Evolutionary conservation across 2,113 vertebrate species (phyloP).

Genomic region (Polypterus bichir): DNA sequence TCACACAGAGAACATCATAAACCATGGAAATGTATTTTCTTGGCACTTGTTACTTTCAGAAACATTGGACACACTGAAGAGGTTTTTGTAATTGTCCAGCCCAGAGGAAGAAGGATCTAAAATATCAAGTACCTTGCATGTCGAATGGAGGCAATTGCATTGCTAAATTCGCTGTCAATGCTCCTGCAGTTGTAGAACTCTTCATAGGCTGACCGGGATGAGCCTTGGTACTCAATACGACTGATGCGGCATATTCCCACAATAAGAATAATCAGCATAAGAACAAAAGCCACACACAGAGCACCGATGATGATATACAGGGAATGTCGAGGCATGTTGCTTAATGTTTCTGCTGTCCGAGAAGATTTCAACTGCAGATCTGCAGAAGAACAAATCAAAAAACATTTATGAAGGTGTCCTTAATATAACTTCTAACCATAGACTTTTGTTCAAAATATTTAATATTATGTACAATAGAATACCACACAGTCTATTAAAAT

Average conservation of each 20-base stretch:
- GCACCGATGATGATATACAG: constrained; percentile 95
- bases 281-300: constrained; percentile 84
- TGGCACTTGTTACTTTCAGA: too few species aligned
- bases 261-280: constrained; percentile 95
- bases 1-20: too few species aligned
- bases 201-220: constrained; percentile 84
- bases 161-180: constrained; percentile 95
- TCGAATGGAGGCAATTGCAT: constrained; percentile 85
- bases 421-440: too few species aligned
- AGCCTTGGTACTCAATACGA: constrained; percentile 96
- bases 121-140: constrained; percentile 68
- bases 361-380: constrained; percentile 90
- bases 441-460: too few species aligned
- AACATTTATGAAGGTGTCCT: neutral
- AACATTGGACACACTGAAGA: too few species aligned
- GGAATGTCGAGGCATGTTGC: constrained; percentile 89
- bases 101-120: too few species aligned
- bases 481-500: too few species aligned
- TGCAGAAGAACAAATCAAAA: constrained; percentile 28
- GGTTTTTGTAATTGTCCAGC: too few species aligned
- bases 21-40: too few species aligned
- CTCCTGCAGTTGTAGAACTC: constrained; percentile 97
- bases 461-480: too few species aligned
- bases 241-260: constrained; percentile 97
- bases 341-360: constrained; percentile 78